Evolutionary conservation across 2,888 invertebrate genomes (phyloP).

Genomic region (Hetaerina titia): DNA sequence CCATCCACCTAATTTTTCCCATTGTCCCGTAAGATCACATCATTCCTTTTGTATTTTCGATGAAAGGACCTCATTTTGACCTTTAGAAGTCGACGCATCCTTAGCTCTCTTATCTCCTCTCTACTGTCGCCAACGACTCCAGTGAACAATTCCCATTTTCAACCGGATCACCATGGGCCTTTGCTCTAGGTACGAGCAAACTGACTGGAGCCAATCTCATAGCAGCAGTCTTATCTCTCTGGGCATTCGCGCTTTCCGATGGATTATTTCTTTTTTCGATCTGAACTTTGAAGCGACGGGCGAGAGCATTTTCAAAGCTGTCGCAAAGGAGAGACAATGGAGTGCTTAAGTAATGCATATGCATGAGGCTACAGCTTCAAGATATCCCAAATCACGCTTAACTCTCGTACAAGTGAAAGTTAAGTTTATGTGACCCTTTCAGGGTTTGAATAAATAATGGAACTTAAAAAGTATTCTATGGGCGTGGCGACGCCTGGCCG

Average conservation of each 20-base stretch:
- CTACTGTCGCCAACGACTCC: too few relatives aligned
- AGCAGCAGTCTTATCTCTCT: neutral
- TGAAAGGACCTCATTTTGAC: too few relatives aligned
- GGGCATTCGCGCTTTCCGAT: too few relatives aligned
- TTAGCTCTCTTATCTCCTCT: too few relatives aligned
- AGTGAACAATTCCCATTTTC: neutral
- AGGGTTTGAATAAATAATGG: conserved; percentile 5
- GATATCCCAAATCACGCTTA: neutral
- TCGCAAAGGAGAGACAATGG: neutral
- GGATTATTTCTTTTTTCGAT: neutral
- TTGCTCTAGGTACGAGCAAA: neutral
- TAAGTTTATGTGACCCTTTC: neutral
- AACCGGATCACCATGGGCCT: neutral
- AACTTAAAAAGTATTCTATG: neutral
- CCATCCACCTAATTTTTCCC: too few relatives aligned
- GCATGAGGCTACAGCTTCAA: neutral
- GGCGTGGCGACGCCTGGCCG: neutral
- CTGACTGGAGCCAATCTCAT: neutral
- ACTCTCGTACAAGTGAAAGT: neutral
- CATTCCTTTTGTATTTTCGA: too few relatives aligned
- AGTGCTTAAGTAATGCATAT: neutral
- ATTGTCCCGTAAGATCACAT: too few relatives aligned
- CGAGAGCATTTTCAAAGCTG: neutral
- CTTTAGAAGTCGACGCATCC: too few relatives aligned
- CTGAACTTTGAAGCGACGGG: neutral